Evolutionary conservation across 2,113 vertebrate genomes (phyloP).

Genomic region (Hemibagrus wyckioides): DNA sequence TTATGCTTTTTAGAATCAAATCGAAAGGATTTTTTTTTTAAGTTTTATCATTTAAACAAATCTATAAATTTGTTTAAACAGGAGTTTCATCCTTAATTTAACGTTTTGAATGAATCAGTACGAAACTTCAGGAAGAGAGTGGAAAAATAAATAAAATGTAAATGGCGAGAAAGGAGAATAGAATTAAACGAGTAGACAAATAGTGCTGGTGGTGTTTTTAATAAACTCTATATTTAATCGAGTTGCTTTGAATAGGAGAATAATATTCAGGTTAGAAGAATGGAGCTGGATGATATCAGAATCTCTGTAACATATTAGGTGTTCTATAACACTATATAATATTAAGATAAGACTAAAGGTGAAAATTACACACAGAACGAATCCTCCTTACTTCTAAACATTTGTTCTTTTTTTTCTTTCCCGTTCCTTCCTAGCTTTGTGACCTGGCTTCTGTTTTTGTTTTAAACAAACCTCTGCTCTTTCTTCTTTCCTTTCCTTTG

Average conservation of each 20-base stretch:
- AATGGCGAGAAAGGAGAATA: neutral
- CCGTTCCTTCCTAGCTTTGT: neutral
- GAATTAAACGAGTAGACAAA: neutral
- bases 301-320: neutral
- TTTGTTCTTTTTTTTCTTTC: neutral
- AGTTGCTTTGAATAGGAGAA: neutral
- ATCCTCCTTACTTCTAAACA: neutral
- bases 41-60: neutral
- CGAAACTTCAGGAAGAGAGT: neutral
- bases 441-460: too few relatives aligned
- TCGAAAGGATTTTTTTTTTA: neutral
- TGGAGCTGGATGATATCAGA: too few relatives aligned
- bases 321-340: neutral
- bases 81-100: neutral
- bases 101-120: neutral
- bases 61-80: neutral
- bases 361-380: neutral
- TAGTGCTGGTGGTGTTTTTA: neutral
- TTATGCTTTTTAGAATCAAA: neutral
- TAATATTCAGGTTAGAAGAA: neutral
- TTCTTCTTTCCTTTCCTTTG: neutral
- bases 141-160: neutral
- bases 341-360: too few relatives aligned
- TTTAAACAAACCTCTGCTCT: neutral
- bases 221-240: neutral